phyloP scores from a whole-genome alignment of 2,888 invertebrate species.

The Oscheius myriophilus region DNA sequence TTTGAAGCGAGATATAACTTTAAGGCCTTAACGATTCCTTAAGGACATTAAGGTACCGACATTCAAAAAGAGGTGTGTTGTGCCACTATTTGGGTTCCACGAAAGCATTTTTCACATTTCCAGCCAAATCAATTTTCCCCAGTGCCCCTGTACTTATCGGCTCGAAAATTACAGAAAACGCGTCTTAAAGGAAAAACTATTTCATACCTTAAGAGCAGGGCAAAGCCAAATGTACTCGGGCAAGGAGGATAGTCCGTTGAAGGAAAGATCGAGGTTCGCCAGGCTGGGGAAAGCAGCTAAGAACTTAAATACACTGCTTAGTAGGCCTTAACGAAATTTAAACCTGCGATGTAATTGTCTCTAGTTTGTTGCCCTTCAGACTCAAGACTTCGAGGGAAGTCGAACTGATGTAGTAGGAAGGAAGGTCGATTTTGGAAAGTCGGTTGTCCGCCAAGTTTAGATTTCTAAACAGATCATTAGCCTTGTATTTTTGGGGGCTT shows the following conservation, averaged over 20 bases:
- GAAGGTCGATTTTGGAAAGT: conserved; percentile 44
- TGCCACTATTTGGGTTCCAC: too few relatives aligned
- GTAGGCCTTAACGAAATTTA: conserved; percentile 79
- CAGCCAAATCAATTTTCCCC: too few relatives aligned
- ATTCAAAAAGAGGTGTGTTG: too few relatives aligned
- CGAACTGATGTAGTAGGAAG: conserved; percentile 50
- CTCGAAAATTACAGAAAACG: too few relatives aligned
- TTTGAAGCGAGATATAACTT: conserved; percentile 79
- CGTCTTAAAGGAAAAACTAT: too few relatives aligned
- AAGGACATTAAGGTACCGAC: too few relatives aligned
- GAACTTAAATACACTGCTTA: conserved; percentile 65
- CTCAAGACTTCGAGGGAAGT: conserved; percentile 79
- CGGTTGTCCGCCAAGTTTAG: conserved; percentile 45
- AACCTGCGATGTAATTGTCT: conserved; percentile 82
- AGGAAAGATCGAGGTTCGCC: conserved; percentile 83
- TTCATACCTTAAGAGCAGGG: conserved; percentile 84
- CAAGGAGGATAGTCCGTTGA: conserved; percentile 86
- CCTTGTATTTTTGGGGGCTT: too few relatives aligned
- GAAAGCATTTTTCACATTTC: too few relatives aligned
- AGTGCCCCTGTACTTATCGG: too few relatives aligned
- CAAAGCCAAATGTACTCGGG: conserved; percentile 88
- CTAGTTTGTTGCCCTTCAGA: conserved; percentile 87
- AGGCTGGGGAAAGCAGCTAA: conserved; percentile 54
- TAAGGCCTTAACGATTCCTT: too few relatives aligned
- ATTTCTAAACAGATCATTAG: conserved; percentile 2